Evolutionary conservation across 2,113 vertebrate genomes (phyloP).

Genomic region (Hydrochoerus hydrochaeris): DNA sequence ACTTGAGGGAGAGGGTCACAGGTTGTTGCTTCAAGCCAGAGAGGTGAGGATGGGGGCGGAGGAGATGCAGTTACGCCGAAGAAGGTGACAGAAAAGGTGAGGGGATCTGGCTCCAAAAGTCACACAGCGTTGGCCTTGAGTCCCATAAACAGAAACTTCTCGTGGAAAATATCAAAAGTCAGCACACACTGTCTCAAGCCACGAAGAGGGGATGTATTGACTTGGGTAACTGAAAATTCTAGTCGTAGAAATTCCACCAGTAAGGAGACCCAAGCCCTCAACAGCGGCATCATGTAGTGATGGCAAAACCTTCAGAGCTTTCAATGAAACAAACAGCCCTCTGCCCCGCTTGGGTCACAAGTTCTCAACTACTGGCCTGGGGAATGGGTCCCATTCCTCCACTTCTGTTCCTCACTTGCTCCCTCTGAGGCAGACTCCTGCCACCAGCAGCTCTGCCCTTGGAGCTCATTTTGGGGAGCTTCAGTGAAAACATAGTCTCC

Average conservation of each 20-base stretch:
- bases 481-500: background rate
- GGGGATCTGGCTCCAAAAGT: background rate
- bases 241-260: background rate
- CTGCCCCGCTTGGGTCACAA: rapidly evolving
- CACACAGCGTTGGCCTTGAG: background rate
- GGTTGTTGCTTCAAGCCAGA: background rate
- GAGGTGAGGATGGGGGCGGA: background rate
- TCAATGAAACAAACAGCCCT: background rate
- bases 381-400: background rate
- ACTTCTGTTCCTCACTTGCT: background rate
- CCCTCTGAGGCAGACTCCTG: background rate
- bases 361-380: background rate
- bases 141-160: background rate
- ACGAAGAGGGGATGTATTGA: background rate
- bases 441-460: background rate
- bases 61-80: background rate
- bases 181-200: background rate
- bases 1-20: background rate
- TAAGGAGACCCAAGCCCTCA: background rate
- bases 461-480: background rate
- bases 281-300: background rate
- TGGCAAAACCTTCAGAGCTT: background rate
- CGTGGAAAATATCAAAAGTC: background rate
- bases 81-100: background rate
- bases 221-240: background rate